phyloP scores from a whole-genome alignment of 1,140 invertebrate species.

The Colletes latitarsis region DNA sequence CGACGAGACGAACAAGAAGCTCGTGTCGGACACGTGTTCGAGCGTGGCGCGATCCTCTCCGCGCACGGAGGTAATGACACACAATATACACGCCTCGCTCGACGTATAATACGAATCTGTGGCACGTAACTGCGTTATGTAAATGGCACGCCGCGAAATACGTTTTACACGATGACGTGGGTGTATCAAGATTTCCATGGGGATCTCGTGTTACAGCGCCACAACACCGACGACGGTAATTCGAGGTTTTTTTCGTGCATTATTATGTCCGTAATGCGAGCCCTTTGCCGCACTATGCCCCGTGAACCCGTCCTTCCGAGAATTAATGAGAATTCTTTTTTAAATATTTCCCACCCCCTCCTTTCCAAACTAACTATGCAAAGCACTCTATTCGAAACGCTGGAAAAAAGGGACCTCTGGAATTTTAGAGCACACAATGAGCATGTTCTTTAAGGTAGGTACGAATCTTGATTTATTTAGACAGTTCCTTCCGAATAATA shows the following conservation, averaged over 20 bases:
- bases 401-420: neutral
- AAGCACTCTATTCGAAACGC: no score
- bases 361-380: neutral
- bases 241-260: constrained; percentile 44
- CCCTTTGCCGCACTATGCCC: constrained; percentile 21
- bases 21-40: constrained; percentile 42
- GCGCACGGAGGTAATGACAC: constrained; percentile 38
- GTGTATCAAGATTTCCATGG: constrained; percentile 71
- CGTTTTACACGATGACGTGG: constrained; percentile 60
- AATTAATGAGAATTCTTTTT: constrained; percentile 43
- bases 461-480: no score
- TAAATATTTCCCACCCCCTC: constrained; percentile 35
- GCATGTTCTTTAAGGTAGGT: no score
- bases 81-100: constrained; percentile 32
- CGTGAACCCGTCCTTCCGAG: constrained; percentile 18
- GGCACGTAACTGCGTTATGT: constrained; percentile 58
- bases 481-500: no score
- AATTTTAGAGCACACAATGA: neutral
- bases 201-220: constrained; percentile 64
- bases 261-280: constrained; percentile 60
- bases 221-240: constrained; percentile 42
- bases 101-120: constrained; percentile 39
- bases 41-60: neutral
- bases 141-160: constrained; percentile 58
- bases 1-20: constrained; percentile 12